Evolutionary conservation across 2,888 invertebrate species (phyloP), one percentile per base, ranked within the genome.

Genomic region (Drosophila neotestacea): DNA sequence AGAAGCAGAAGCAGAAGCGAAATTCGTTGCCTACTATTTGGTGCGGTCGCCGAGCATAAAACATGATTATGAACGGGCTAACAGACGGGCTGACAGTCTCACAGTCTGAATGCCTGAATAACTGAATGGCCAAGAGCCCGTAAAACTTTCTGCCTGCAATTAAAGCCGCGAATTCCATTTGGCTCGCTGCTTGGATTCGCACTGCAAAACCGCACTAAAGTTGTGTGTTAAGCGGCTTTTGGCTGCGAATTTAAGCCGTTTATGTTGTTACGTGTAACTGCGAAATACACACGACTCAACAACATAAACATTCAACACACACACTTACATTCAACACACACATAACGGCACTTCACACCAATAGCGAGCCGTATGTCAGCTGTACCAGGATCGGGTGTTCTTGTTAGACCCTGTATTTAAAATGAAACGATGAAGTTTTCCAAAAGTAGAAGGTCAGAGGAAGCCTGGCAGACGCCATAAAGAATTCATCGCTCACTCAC

Each of bases 221-320:
- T 81, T 84, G 71, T 75, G 77, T 73, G 85, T 74, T 85, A 87
- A 82, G 80, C 82, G 77, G 85, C 73, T 86, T 86, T 86, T 56
- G 80, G 80, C 79, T 62, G 73, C 80, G 72, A 71, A 77, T 80
- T 78, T 86, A 80, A 84, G 79, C 84, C 82, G 70, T 85, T 88
- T 78, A 83, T 76, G 74, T 63, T 73, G 79, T 75, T 65, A 78
- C 69, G 70, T 68, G 69, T 73, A 68, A 72, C 79, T 74, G 71
- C 50, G 85, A 72, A 74, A 81, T 63, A 60, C 46, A 70, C 58
- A 77, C 63, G 56, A 68, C 38, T 30, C 44, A 13, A 50, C 54
- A 47, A 39, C 48, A 30, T 39, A 44, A 55, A 67, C 59, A 48
- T 41, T 9, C 34, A 11, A 44, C 13, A 41, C 38, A 50, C 13